phyloP scores from a whole-genome alignment of 2,113 vertebrate genomes.

The Mohoua ochrocephala region DNA sequence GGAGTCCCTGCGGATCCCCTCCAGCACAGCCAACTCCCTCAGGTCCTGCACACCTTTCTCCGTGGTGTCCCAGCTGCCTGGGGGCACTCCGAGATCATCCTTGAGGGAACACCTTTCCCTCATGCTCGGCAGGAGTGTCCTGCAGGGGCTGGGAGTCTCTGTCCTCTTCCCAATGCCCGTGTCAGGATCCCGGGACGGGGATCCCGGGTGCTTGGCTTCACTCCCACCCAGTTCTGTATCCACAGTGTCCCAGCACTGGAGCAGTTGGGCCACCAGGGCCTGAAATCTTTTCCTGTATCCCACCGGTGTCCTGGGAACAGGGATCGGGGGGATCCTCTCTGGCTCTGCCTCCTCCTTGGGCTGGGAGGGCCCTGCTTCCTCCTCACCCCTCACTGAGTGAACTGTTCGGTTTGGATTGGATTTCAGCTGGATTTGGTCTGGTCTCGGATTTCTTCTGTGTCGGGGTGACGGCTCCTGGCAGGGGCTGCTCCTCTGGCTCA shows the following conservation, averaged over 20 bases:
- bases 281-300: not conserved
- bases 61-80: not conserved
- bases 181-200: not conserved
- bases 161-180: not conserved
- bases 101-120: not conserved
- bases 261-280: not conserved
- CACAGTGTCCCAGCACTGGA: not conserved
- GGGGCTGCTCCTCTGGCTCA: too few relatives aligned
- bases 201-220: not conserved
- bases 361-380: not conserved
- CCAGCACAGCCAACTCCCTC: not conserved
- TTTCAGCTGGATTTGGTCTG: too few relatives aligned
- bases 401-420: too few relatives aligned
- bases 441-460: not conserved
- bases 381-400: not conserved
- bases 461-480: not conserved
- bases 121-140: not conserved
- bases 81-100: not conserved
- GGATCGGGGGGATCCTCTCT: not conserved
- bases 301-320: not conserved
- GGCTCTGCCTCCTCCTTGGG: not conserved
- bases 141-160: not conserved
- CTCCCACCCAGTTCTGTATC: not conserved
- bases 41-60: not conserved
- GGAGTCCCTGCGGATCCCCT: not conserved